phyloP scores from a whole-genome alignment of 2,888 invertebrate species.

The Xanthia togata region DNA sequence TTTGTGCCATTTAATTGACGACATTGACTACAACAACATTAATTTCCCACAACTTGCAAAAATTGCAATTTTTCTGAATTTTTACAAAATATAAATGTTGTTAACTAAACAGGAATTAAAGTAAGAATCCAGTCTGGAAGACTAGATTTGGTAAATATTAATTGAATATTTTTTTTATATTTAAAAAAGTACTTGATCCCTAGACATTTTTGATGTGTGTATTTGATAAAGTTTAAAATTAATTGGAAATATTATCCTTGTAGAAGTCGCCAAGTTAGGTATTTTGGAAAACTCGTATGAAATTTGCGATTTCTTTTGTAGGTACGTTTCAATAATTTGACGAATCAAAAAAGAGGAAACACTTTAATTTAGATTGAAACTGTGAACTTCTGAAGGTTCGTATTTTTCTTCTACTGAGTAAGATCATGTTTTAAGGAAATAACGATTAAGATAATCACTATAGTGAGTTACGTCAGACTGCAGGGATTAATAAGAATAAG shows the following conservation, averaged over 20 bases:
- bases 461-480: not conserved
- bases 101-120: too few species aligned
- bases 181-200: too few species aligned
- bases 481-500: not conserved
- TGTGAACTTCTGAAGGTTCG: too few species aligned
- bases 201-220: not conserved
- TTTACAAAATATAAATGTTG: too few species aligned
- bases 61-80: too few species aligned
- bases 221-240: not conserved
- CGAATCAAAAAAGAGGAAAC: not conserved
- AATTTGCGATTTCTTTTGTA: not conserved
- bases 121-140: too few species aligned
- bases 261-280: not conserved
- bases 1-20: too few species aligned
- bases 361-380: not conserved
- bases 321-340: not conserved
- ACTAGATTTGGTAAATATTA: too few species aligned
- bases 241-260: not conserved
- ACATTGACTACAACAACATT: too few species aligned
- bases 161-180: too few species aligned
- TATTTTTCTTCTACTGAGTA: constrained; percentile 30
- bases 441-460: not conserved
- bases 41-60: too few species aligned
- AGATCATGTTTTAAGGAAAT: constrained; percentile 5
- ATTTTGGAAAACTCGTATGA: not conserved